Percentiles rank a stretch among this genome's conserved stretches.
Conservation (phyloP, 2,113 vertebrate genomes). For the Labeo catla region DNA sequence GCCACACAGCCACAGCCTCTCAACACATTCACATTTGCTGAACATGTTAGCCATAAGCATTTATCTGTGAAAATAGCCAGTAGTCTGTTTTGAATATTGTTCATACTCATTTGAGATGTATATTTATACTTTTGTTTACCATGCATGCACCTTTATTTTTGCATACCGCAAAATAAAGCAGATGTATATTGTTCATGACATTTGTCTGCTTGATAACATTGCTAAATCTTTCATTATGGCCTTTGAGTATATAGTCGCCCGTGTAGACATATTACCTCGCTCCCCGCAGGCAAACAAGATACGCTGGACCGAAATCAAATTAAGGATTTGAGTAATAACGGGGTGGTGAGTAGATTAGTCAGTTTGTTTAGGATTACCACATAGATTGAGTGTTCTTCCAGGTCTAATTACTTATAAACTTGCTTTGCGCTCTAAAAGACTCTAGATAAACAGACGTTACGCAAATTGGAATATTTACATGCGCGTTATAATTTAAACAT, state of each 20-base stretch:
- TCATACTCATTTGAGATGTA: not conserved
- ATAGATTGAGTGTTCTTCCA: conserved; percentile 10
- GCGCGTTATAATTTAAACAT: not conserved
- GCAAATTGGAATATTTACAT: not conserved
- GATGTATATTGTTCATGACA: conserved; percentile 2
- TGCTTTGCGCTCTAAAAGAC: not conserved
- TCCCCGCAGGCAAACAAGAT: conserved; percentile 25
- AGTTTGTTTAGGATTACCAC: not conserved
- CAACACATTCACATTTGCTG: not conserved
- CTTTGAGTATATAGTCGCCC: not conserved
- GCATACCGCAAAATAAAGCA: conserved; percentile 46
- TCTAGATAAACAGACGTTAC: not conserved
- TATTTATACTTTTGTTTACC: conserved; percentile 50
- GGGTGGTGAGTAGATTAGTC: conserved; percentile 12
- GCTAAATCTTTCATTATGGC: not conserved
- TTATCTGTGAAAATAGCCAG: conserved; percentile 1
- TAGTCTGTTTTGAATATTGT: conserved; percentile 32
- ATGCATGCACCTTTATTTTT: conserved; percentile 53
- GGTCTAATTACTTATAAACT: conserved; percentile 22
- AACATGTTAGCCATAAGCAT: not conserved
- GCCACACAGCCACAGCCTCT: not conserved
- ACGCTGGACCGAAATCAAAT: conserved; percentile 25
- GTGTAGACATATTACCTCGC: not conserved
- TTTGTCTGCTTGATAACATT: not conserved
- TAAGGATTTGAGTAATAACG: conserved; percentile 38